phyloP scores from a whole-genome alignment of 2,797 vertebrate genomes.

The Sebastes trivittatus region DNA sequence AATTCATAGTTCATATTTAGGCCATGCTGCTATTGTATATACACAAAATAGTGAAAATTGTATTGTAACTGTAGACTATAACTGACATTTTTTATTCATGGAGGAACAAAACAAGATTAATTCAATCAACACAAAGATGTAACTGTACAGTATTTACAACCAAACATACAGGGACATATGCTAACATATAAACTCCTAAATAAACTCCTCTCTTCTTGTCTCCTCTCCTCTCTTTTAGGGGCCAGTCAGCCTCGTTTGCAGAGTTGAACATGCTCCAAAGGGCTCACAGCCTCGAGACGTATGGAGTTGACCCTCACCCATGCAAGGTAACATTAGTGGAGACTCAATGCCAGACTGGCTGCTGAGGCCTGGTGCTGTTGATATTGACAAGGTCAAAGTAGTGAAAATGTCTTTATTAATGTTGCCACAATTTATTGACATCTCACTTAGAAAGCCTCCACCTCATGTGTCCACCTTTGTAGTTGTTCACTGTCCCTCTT shows the following conservation, averaged over 20 bases:
- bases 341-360: not conserved
- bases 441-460: not conserved
- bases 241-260: constrained; percentile 88
- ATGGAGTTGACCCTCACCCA: constrained; percentile 97
- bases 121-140: not conserved
- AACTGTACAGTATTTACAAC: not conserved
- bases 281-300: constrained; percentile 94
- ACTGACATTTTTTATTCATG: not conserved
- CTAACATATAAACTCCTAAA: not conserved
- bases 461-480: not conserved
- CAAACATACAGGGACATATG: not conserved
- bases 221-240: constrained; percentile 80
- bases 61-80: not conserved
- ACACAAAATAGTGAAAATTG: not conserved
- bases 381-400: not conserved
- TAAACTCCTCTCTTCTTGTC: not conserved
- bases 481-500: not conserved
- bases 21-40: not conserved
- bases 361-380: not conserved
- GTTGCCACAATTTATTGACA: not conserved
- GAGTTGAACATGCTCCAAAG: constrained; percentile 95
- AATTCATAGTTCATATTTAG: not conserved
- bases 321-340: constrained; percentile 88
- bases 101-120: not conserved
- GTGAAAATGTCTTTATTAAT: not conserved